Base-by-base conservation (phyloP, 2,113 vertebrate genomes). In the Oryzias woworae region DNA sequence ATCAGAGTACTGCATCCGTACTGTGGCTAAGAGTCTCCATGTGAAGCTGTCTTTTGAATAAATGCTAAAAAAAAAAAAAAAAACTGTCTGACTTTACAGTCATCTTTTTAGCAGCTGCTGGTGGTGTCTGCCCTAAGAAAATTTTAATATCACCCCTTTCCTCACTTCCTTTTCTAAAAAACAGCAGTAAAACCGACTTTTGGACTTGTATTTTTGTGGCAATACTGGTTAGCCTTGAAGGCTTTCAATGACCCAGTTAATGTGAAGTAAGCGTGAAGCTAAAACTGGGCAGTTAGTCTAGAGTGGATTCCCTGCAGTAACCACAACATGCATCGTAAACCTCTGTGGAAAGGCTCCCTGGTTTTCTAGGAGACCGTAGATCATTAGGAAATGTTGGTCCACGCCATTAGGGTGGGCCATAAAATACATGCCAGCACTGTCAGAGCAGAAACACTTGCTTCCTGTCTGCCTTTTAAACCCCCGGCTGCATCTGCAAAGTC, bases 381-480 rank as follows among this genome's bases (percentile, higher is more conserved):
- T 86, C 78, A 86, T 88, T 86, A 87, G 69, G 70, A 85, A 51
- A 55, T 53, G 66, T 71, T 54, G 71, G 80, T 78, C 68, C 63
- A 46, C 58, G 1, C 50, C 62, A 77, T 78, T 77, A 82, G 72
- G 24, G 31, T 46, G 41, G 61, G 70, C 80, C 71, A 76, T 84
- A 73, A 75, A 80, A 80, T 70, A 71, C 70, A 73, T 77, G 68
- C 53, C 71, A 74, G 44, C 69, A 73, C 69, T 77, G 80, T 78
- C 82, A 81, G 58, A 64, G 52, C 59, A 71, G 81, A 80, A 74
- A 75, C 64, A 59, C 72, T 72, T 69, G 85, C 76, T 89, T 91
- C 87, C 85, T 86, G 82, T 63, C 63, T 75, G 75, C 64, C 64
- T 81, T 89, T 80, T 89, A 78, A 87, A 85, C 85, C 66, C 63